Evolutionary conservation across 1,140 invertebrate genomes (phyloP).

Genomic region (Wiebesia pumilae): DNA sequence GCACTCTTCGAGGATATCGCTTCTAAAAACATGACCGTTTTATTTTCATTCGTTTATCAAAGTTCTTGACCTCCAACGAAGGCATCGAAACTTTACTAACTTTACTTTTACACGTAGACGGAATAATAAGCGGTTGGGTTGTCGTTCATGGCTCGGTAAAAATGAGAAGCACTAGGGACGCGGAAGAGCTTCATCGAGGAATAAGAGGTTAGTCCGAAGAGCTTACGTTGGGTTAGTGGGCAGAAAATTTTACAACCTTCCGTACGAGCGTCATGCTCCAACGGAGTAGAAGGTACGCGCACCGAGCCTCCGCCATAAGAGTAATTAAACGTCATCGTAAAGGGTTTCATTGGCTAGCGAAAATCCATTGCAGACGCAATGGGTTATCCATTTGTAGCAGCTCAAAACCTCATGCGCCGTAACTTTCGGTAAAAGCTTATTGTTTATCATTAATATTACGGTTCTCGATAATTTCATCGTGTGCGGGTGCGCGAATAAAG

Average conservation of each 20-base stretch:
- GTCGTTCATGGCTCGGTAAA: neutral
- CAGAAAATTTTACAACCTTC: slow-evolving; percentile 17
- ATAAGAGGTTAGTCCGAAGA: neutral
- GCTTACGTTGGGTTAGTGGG: slow-evolving; percentile 21
- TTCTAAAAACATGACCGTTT: neutral
- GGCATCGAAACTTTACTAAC: no score
- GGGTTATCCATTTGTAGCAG: neutral
- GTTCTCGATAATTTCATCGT: no score
- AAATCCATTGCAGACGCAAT: neutral
- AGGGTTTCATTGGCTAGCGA: slow-evolving; percentile 11
- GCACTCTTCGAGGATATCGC: neutral
- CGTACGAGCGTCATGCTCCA: neutral
- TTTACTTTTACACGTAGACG: neutral
- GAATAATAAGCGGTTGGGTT: neutral
- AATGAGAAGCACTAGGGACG: neutral
- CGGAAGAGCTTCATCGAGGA: neutral
- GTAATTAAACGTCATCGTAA: slow-evolving; percentile 23
- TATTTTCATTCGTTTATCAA: neutral
- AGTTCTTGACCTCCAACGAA: no score
- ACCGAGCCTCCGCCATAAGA: neutral
- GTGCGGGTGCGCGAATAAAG: no score
- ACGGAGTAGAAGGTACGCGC: neutral
- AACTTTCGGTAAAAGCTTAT: no score
- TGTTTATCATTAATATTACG: no score
- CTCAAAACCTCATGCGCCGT: no score